Percentiles rank a stretch among this genome's conserved stretches.
phyloP scores from a whole-genome alignment of 2,113 vertebrate genomes.

The Perca schrenkii region DNA sequence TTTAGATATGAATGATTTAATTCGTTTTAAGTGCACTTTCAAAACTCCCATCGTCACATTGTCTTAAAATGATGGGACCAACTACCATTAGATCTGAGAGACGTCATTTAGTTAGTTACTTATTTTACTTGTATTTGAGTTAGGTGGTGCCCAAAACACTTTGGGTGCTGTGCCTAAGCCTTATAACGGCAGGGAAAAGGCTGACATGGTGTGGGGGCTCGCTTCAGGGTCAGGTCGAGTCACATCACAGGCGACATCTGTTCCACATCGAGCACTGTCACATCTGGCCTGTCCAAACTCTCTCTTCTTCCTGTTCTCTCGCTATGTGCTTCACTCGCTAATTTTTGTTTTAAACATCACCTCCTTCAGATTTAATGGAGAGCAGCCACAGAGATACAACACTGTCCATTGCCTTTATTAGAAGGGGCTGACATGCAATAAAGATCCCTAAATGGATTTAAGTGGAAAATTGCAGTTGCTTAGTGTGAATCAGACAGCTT shows the following conservation, averaged over 20 bases:
- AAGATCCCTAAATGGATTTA: no score
- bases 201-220: background rate
- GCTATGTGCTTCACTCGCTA: no score
- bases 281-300: background rate
- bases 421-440: background rate
- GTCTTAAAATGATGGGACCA: background rate
- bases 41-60: background rate
- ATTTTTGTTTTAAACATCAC: background rate
- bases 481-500: background rate
- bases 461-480: no score
- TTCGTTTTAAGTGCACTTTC: background rate
- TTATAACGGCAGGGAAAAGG: no score
- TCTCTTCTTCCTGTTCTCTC: background rate
- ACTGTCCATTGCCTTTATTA: background rate
- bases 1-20: background rate
- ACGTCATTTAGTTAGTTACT: no score
- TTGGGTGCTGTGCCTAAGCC: no score
- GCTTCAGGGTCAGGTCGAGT: background rate
- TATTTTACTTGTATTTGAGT: no score
- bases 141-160: no score
- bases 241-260: constrained; percentile 42
- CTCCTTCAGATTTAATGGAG: background rate
- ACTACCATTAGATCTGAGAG: no score
- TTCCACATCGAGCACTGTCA: constrained; percentile 13
- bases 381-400: background rate